These are phyloP conservation scores for Aramus guarauna DNA, from an alignment of 2,113 vertebrate species.

Conservation along the genomic window DNA sequence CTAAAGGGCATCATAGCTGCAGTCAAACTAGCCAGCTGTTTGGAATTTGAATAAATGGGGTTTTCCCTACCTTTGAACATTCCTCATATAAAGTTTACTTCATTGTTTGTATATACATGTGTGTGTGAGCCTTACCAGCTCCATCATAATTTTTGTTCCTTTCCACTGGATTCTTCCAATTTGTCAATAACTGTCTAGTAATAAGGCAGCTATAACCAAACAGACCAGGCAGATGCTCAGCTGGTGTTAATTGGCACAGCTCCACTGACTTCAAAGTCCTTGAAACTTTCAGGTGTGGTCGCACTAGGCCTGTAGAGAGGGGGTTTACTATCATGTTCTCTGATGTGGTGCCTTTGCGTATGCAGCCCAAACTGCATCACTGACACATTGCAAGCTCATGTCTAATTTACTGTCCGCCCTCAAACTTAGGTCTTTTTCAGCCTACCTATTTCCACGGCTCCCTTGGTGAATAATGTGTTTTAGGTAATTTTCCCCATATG, in stretches of 20 bases:
- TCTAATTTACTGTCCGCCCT: background rate
- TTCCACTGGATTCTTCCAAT: background rate
- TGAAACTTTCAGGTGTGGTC: conserved; percentile 15
- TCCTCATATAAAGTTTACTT: background rate
- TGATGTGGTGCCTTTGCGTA: conserved; percentile 12
- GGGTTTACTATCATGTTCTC: background rate
- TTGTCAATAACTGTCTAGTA: background rate
- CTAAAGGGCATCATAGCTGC: background rate
- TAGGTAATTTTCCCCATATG: background rate
- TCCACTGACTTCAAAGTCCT: conserved; percentile 33
- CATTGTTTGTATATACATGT: background rate
- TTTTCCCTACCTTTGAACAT: background rate
- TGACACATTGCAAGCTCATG: conserved; percentile 12
- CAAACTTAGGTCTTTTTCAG: background rate
- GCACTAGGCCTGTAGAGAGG: background rate
- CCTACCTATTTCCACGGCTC: background rate
- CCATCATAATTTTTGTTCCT: background rate
- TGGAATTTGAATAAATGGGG: background rate
- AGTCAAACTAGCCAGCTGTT: background rate
- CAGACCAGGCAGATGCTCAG: background rate
- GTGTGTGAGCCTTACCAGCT: background rate
- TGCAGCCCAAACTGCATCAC: background rate
- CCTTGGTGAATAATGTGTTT: background rate
- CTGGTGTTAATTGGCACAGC: background rate
- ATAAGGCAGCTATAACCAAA: background rate